Conservation (phyloP, 2,113 vertebrate genomes). For the Hypocryptadius cinnamomeus region DNA sequence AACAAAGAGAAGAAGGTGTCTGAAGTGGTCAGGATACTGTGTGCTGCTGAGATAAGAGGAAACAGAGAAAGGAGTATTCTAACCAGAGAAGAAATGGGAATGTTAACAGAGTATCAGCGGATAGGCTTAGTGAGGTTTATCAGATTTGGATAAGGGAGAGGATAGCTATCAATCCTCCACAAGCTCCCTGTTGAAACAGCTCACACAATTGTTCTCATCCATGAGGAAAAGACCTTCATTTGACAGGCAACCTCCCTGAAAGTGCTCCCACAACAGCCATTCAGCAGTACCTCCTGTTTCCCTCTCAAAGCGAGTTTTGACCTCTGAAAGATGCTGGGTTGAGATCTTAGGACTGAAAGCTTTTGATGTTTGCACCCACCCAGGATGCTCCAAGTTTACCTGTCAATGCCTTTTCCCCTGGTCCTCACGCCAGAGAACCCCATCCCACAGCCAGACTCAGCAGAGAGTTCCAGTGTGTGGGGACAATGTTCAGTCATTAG, state of each 20-base stretch:
- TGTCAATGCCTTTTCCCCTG: not conserved
- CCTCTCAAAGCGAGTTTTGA: not conserved
- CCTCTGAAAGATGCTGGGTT: not conserved
- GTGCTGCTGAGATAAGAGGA: not conserved
- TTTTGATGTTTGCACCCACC: not conserved
- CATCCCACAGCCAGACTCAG: not conserved
- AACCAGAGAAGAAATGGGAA: constrained; percentile 15
- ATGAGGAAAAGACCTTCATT: not conserved
- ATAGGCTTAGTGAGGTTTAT: constrained; percentile 44
- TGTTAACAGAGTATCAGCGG: constrained; percentile 25
- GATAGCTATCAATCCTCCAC: constrained; percentile 31
- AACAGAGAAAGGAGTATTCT: not conserved
- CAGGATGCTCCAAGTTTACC: not conserved
- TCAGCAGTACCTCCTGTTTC: not conserved
- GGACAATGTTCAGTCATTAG: not conserved
- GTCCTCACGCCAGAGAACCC: not conserved
- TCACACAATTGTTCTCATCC: not conserved
- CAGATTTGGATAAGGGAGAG: constrained; percentile 40
- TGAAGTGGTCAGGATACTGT: not conserved
- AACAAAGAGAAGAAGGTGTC: not conserved
- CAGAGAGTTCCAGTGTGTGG: not conserved
- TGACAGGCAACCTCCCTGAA: not conserved
- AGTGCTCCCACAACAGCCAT: not conserved
- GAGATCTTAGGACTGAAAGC: not conserved
- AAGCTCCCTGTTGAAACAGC: not conserved